Evolutionary conservation across 64 coral and sea anemone species (phyloP).

Genomic region (Stichodactyla helianthus): DNA sequence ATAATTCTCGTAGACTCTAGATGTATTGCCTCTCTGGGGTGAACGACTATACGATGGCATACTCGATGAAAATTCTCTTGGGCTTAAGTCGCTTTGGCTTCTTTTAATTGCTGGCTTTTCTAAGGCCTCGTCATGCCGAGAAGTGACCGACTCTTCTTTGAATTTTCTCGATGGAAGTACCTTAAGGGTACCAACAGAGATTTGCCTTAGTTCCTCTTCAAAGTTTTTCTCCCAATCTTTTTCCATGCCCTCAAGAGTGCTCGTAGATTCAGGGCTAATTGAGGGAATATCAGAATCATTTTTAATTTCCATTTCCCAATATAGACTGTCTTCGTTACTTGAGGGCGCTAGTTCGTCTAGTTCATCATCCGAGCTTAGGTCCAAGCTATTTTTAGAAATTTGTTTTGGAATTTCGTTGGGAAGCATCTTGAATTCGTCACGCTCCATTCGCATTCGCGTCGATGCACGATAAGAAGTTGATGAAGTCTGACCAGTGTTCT

Average conservation of each 20-base stretch:
- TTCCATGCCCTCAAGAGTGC: constrained; percentile 56
- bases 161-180: constrained; percentile 3
- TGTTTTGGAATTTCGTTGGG: constrained; percentile 2
- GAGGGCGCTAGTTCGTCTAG: constrained; percentile 12
- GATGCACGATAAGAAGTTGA: background rate
- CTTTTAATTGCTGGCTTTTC: background rate
- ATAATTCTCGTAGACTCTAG: constrained; percentile 15
- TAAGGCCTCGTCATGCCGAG: background rate
- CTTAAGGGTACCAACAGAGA: constrained; percentile 44
- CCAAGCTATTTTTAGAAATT: background rate
- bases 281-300: constrained; percentile 68
- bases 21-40: background rate
- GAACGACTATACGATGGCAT: background rate
- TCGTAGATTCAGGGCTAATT: constrained; percentile 38
- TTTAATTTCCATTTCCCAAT: constrained; percentile 57
- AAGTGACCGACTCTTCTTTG: background rate
- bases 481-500: background rate
- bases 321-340: constrained; percentile 32
- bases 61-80: background rate
- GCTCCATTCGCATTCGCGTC: background rate
- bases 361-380: constrained; percentile 44
- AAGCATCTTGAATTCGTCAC: constrained; percentile 9
- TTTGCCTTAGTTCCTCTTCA: constrained; percentile 75
- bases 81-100: constrained; percentile 1
- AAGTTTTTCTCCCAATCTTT: constrained; percentile 65